Percentiles rank a stretch among this genome's conserved stretches.
phyloP scores from a whole-genome alignment of 2,797 vertebrate species.

The Pogonophryne albipinna region DNA sequence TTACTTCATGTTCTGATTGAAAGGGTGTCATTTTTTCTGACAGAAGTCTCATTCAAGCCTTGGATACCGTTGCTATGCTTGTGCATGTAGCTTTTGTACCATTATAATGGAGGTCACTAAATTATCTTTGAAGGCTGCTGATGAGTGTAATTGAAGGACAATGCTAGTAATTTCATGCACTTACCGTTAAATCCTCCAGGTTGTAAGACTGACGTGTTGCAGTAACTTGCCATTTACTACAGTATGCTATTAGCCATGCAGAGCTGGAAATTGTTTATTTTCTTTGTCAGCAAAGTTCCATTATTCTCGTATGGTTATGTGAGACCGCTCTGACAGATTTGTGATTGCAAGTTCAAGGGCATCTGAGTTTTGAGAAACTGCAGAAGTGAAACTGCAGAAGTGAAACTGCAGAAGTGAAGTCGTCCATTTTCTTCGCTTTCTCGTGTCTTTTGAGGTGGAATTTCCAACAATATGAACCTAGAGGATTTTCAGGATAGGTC shows the following conservation, averaged over 20 bases:
- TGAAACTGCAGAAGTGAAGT: background rate
- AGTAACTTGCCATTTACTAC: background rate
- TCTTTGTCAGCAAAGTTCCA: background rate
- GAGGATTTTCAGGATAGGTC: background rate
- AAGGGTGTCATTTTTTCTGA: conserved; percentile 38
- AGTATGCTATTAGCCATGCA: background rate
- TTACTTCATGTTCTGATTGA: conserved; percentile 40
- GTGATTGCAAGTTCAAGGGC: conserved; percentile 5
- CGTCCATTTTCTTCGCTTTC: background rate
- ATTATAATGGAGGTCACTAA: background rate
- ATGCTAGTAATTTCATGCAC: background rate
- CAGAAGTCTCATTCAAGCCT: conserved; percentile 20
- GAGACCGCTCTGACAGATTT: background rate
- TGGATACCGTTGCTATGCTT: conserved; percentile 47
- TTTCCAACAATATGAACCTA: background rate
- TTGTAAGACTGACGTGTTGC: background rate
- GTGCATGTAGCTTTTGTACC: conserved; percentile 17
- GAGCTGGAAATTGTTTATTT: background rate
- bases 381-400: background rate
- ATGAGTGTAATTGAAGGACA: conserved; percentile 25
- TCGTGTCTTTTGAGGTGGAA: background rate
- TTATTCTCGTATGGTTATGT: background rate
- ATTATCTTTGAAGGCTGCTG: conserved; percentile 14
- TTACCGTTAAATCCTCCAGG: background rate
- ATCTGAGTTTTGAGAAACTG: background rate